Base-by-base conservation (phyloP, 1,140 invertebrate genomes). In the Acromyrmex echinatior region DNA sequence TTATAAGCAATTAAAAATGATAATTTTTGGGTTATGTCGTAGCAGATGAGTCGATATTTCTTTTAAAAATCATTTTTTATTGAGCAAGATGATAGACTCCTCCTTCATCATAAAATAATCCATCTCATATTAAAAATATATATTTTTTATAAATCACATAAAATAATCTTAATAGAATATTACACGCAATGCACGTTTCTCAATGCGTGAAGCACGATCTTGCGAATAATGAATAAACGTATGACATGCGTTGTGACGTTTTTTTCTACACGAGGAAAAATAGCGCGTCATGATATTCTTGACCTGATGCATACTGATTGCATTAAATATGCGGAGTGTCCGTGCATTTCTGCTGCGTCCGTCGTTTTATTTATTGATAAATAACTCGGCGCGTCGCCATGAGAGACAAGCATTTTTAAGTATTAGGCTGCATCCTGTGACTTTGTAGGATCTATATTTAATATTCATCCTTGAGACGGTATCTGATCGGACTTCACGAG, bases 261-360 rank as follows among this genome's bases (percentile, higher is more conserved):
- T 80, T 53, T 31, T 31, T 71, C 65, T 53, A 58, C 35, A 58
- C 28, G 9, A 45, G 28, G 73, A 74, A 84, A 78, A 90, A 89
- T 87, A 87, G 45, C 84, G 73, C 39, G 53, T 49, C 70, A 49
- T 87, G 77, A 89, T 89, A 87, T 89, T 89, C 84, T 65, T 87
- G 77, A 79, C 65, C 63, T 51, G 71, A 77, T 89, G 87, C 87
- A 89, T 89, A 73, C 70, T 79, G 77, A 87, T 89, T 78, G 87
- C 84, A 81, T 90, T 89, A 90, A 90, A 82, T 87, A 90, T 89
- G 84, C 77, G 71, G 63, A 87, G 71, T 78, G 84, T 68, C 49
- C 71, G 71, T 85, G 81, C 82, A 49, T 49, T 63, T 80, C 73
- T 58, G 28, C 35, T 74, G n/a, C 65, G 45, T 5, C 45, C 51